Evolutionary conservation across 2,888 invertebrate genomes (phyloP), one percentile per base, ranked within the genome.

Genomic region (Bellardia bayeri): DNA sequence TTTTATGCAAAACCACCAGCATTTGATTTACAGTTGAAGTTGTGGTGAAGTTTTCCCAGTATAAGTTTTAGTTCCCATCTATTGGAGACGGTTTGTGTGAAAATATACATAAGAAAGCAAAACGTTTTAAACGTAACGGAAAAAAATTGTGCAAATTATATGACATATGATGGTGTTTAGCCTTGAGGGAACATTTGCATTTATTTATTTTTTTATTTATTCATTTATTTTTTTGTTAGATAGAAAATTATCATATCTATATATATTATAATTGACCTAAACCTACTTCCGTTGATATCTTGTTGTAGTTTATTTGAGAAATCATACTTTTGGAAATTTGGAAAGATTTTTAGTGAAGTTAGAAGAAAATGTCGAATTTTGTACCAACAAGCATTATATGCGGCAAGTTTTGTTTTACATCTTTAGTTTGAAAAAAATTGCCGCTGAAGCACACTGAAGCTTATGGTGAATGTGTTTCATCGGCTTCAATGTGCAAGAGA

Each of bases 1-100:
- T 71, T 68, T 80, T 82, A 83, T 81, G 83, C 72, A 81, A 81
- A 81, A 78, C 74, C 58, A 72, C 80, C 80, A 45, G 87, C 87
- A 87, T 84, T 45, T 49, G n/a, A 80, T 49, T 23, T 23, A 37
- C 11, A 82, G 40, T 64, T 76, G 37, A 64, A 71, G 75, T 82
- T 66, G 76, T 54, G 3, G 63, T 69, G 56, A 79, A 71, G 58
- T 74, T 79, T 81, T 68, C 51, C 68, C 49, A 61, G 37, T 64
- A 64, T 6, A 16, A 23, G 23, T 51, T 71, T 79, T 64, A 37
- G 56, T 78, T 83, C 71, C 78, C 83, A 71, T 56, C 69, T 61
- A 13, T 8, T 72, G 64, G 30, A 76, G 69, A 54, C 30, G 30
- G 51, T 61, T 76, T 68, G 76, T 76, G 68, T 69, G 75, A 68